Evolutionary conservation across 2,888 invertebrate genomes (phyloP).

Genomic region (Apantesis nais): DNA sequence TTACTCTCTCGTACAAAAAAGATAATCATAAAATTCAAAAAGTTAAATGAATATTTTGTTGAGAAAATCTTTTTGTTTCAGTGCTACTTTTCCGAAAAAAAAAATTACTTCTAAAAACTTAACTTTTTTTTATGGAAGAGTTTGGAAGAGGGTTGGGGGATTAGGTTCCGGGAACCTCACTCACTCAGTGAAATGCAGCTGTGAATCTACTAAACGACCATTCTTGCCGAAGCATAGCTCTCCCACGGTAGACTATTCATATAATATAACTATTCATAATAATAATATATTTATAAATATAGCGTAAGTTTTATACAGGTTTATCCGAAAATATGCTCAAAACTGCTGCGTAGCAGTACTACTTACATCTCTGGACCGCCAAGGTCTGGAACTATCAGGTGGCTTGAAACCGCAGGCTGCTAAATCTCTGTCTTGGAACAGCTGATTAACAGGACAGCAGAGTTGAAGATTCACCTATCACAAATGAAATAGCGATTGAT

Average conservation of each 20-base stretch:
- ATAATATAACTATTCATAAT: neutral
- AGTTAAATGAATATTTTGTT: neutral
- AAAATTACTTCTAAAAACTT: too few species aligned
- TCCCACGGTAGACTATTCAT: too few species aligned
- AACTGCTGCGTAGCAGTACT: neutral
- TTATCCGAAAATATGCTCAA: neutral
- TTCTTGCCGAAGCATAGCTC: too few species aligned
- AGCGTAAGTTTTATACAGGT: neutral
- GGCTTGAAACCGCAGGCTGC: slow-evolving; percentile 10
- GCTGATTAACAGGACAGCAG: slow-evolving; percentile 21
- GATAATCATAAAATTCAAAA: neutral
- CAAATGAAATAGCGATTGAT: neutral
- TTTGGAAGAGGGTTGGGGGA: too few species aligned
- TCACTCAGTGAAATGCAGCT: too few species aligned
- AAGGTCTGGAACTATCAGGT: neutral
- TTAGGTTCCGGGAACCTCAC: too few species aligned
- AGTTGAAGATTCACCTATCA: slow-evolving; percentile 19
- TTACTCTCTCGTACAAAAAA: neutral
- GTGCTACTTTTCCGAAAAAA: neutral
- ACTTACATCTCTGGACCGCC: slow-evolving; percentile 7
- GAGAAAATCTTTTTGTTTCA: neutral
- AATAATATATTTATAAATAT: neutral
- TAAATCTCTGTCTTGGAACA: slow-evolving; percentile 9
- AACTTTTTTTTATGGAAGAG: too few species aligned
- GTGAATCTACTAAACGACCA: too few species aligned